Evolutionary conservation across 2,113 vertebrate species (phyloP).

Genomic region (Echinops telfairi): DNA sequence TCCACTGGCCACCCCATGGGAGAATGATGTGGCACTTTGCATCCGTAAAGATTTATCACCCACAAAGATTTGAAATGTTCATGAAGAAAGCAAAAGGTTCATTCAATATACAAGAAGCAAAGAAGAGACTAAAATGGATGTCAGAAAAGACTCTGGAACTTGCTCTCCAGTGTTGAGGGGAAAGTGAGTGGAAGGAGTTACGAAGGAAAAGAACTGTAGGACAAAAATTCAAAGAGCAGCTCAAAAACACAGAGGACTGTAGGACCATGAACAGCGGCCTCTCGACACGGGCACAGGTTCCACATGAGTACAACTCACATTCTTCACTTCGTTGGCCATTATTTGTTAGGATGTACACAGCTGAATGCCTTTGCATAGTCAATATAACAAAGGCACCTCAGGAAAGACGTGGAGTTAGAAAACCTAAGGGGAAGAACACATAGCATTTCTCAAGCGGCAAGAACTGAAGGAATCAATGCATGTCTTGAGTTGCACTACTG

Average conservation of each 20-base stretch:
- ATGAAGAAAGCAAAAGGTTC: background rate
- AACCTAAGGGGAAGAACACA: background rate
- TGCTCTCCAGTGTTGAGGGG: background rate
- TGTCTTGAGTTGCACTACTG: background rate
- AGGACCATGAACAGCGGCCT: background rate
- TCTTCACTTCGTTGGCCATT: too few relatives aligned
- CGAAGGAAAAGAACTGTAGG: background rate
- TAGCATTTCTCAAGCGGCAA: background rate
- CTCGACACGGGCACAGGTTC: too few relatives aligned
- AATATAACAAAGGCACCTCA: too few relatives aligned
- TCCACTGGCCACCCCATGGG: too few relatives aligned
- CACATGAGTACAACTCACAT: too few relatives aligned
- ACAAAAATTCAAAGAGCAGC: background rate
- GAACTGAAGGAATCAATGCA: background rate
- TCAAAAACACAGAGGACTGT: background rate
- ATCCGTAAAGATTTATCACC: too few relatives aligned
- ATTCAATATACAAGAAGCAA: background rate
- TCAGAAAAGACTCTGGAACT: background rate
- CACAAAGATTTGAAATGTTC: too few relatives aligned
- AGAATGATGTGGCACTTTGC: too few relatives aligned
- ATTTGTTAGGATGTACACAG: too few relatives aligned
- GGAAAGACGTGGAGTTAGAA: background rate
- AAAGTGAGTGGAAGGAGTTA: background rate
- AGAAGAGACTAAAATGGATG: background rate
- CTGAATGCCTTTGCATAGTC: too few relatives aligned